Base-by-base conservation (phyloP, 2,888 invertebrate species). In the Tenthredo livida region DNA sequence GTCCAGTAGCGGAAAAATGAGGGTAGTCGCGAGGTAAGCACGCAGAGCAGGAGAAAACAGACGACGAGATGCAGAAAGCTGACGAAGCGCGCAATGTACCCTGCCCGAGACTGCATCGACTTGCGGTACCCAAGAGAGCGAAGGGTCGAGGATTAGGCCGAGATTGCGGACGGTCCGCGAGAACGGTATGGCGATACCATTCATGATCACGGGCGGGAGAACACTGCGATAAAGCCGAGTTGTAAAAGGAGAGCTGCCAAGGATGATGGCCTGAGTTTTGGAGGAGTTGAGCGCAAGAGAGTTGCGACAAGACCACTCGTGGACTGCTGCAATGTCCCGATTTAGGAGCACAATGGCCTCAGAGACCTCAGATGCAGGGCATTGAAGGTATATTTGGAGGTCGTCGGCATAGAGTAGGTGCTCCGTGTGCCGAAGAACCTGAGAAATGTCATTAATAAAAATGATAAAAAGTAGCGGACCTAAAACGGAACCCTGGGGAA, bases 401-500 rank as follows among this genome's bases (percentile, higher is more conserved):
- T 85, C 85, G 47, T 84, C 85, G 5, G 84, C 84, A n/a, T 82
- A 83, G 0, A 85, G 25, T 10, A 85, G 7, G 9, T 70, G 80
- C 7, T 70, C 33, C 1, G 72, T 29, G 10, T 85, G 33, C 5
- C 10, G 9, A 5, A 85, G 61, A 7, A 1, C n/a, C 5, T 2
- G 37, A 12, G 43, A 25, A 7, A 86, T 61, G 21, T 86, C 86
- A 21, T 84, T 85, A 33, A 86, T 75, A 12, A 54, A 86, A 7
- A 75, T 9, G 2, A 54, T 17, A 15, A 86, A 85, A 0, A 86
- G 77, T 4, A 86, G 29, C 1, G 85, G 82, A 2, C 86, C 77
- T 43, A 84, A 67, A 29, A 83, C 84, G 2, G 83, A 86, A 0
- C 84, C 75, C 25, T 86, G 86, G 0, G 85, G 85, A 4, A 86